Evolutionary conservation across 2,888 invertebrate species (phyloP), one percentile per base, ranked within the genome.

Genomic region (Papilio demoleus): DNA sequence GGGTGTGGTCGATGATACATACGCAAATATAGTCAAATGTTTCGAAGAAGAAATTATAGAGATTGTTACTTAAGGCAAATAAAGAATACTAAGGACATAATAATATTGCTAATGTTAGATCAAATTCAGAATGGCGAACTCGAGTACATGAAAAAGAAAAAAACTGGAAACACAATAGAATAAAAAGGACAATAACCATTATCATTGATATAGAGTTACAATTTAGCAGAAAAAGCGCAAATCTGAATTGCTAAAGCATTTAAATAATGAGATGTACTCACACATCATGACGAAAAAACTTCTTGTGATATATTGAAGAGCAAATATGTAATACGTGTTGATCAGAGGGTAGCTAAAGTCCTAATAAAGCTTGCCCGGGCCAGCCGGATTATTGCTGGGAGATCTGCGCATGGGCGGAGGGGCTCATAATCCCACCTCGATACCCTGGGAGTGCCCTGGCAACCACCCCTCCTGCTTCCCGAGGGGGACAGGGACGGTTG

Each of bases 271-370:
- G 8, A 31, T 0, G n/a, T 56, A 56, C 53, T 56, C 53, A 56
- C 53, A 8, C 53, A 56, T 56, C 17, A 56, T 56, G 53, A 31
- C 31, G 31, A 56, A n/a, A 19, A 31, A 27, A 53, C 31, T 56
- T 31, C 31, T 27, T 53, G 24, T 27, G n/a, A 56, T 31, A 14
- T 56, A 50, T 12, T 24, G n/a, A 9, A 31, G 53, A 56, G n/a
- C n/a, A 17, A 53, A 38, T 5, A 27, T n/a, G 6, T n/a, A 14
- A 31, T 9, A 56, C 31, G 53, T 56, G 31, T 31, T 31, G 31
- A 9, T 31, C 3, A 5, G n/a, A 31, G 8, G 31, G 17, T n/a
- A 17, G 12, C 31, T n/a, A n/a, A 17, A n/a, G 27, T 17, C 9
- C 9, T 56, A 56, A 31, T 56, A 56, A 56, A 56, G 31, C n/a